Evolutionary conservation across 2,888 invertebrate species (phyloP), one percentile per base, ranked within the genome.

Genomic region (Zootermopsis nevadensis): DNA sequence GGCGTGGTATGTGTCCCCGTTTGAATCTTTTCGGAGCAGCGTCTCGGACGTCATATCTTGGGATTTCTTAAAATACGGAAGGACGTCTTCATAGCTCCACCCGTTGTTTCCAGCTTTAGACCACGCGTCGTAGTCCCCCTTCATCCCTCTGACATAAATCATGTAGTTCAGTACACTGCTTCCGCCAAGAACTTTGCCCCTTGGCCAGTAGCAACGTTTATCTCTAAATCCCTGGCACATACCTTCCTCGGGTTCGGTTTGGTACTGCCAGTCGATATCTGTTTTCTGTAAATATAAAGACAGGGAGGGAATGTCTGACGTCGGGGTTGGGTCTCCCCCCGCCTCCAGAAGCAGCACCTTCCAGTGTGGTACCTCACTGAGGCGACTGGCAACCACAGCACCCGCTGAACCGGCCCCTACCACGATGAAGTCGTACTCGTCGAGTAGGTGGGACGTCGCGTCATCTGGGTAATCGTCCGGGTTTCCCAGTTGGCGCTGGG

Each of bases 1-100:
- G 0, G 91, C 90, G 88, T 97, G 96, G 87, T 96, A 96, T 27
- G 53, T 31, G 15, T 27, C 19, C 2, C 27, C 42, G 2, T 19
- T 24, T n/a, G 33, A n/a, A 3, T 48, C 19, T 1, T 6, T 30
- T 10, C 4, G 4, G 15, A 67, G 67, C 67, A 27, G 4, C 4
- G 12, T 3, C 6, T 27, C 12, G 3, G 6, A 69, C 19, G 1
- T 69, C 7, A 38, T 31, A 55, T 81, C 60, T 66, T 84, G 83
- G 6, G 84, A 84, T 55, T 84, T 84, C 33, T 82, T 84, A 80
- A 84, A 91, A 86, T 91, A 91, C 0, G 90, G 90, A 27, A 90
- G 87, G 60, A 90, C 90, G 53, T 90, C 88, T 2, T 89, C 89
- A 87, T 90, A 91, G 2, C 89, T 88, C 91, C 90, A 91, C 0